These are phyloP conservation scores for Nomada hirtipes DNA, from an alignment of 2,888 invertebrate species.

Conservation along the genomic window DNA sequence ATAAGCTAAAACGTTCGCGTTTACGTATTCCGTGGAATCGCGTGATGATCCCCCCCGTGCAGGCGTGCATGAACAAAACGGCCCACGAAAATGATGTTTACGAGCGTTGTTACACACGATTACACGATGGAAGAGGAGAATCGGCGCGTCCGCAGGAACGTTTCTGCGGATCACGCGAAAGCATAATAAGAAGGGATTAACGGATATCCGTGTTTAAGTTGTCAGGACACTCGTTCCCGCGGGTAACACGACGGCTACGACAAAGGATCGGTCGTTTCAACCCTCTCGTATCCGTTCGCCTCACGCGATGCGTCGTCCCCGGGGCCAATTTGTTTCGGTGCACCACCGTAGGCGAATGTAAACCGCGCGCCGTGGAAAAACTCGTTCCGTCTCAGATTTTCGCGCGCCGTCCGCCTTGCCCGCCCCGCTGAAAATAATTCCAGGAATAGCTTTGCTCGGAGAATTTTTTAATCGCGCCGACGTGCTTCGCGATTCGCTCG, in stretches of 20 bases:
- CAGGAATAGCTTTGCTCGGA: background rate
- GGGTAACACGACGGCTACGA: slow-evolving; percentile 28
- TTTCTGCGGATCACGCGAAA: slow-evolving; percentile 44
- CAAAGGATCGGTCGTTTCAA: slow-evolving; percentile 31
- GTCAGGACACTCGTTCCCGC: slow-evolving; percentile 24
- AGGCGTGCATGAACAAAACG: background rate
- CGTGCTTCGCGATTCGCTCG: background rate
- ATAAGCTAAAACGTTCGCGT: slow-evolving; percentile 7
- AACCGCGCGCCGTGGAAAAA: background rate
- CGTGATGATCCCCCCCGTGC: slow-evolving; percentile 17
- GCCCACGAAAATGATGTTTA: slow-evolving; percentile 11
- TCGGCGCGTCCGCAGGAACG: slow-evolving; percentile 4
- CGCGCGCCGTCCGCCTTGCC: background rate
- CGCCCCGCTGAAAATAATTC: too few species aligned
- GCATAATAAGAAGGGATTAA: slow-evolving; percentile 49
- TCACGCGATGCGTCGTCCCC: slow-evolving; percentile 41
- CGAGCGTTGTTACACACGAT: background rate
- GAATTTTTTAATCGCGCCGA: background rate
- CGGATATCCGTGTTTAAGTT: slow-evolving; percentile 52
- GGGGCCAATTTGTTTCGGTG: slow-evolving; percentile 7
- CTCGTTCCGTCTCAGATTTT: background rate
- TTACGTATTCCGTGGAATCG: slow-evolving; percentile 32
- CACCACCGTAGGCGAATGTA: background rate
- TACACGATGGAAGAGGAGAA: background rate
- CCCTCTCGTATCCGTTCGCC: slow-evolving; percentile 10